Base-by-base conservation (phyloP, 2,888 invertebrate genomes). In the Cephalotes varians region DNA sequence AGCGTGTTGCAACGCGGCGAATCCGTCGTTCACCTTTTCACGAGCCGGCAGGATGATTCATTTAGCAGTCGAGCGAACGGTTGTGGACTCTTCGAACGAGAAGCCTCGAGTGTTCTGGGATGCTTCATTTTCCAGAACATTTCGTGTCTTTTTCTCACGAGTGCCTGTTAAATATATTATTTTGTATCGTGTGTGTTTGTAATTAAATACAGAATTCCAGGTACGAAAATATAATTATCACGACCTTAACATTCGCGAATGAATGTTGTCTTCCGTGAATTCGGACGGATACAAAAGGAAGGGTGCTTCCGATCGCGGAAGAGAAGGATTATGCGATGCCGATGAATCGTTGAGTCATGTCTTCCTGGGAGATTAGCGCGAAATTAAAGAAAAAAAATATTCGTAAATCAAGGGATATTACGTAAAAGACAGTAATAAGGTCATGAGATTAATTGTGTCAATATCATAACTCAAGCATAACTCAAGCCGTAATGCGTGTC, bases 21-120 rank as follows among this genome's bases (percentile, higher is more conserved):
- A 69, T 77, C 65, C 54, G 10, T 64, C 74, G 81, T 65, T 81
- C 77, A 82, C 69, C 69, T 82, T 79, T 82, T 69, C 79, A 21
- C 69, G 10, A 81, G 21, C 40, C 44, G 77, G 54, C 58, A 67
- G 65, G 31, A 81, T 47, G 65, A 76, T 76, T 74, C 44, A 47
- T 49, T 62, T 31, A 37, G 60, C 60, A 28, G 54, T 54, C 77
- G 64, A 54, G 44, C 81, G 58, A 76, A 31, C 28, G 72, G 28
- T 56, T 25, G 58, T 62, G n/a, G 1, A 18, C 58, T 28, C 37
- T 18, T 64, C 76, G 37, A 18, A 6, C 51, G 56, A 15, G 47
- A 31, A 44, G 54, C 7, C 31, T 10, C 44, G 10, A 60, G 31
- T 12, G 10, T 62, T 44, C 49, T 56, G 40, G 18, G 6, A 74